Evolutionary conservation across 2,797 vertebrate species (phyloP), one percentile per base, ranked within the genome.

Genomic region (Sebastes alutus): DNA sequence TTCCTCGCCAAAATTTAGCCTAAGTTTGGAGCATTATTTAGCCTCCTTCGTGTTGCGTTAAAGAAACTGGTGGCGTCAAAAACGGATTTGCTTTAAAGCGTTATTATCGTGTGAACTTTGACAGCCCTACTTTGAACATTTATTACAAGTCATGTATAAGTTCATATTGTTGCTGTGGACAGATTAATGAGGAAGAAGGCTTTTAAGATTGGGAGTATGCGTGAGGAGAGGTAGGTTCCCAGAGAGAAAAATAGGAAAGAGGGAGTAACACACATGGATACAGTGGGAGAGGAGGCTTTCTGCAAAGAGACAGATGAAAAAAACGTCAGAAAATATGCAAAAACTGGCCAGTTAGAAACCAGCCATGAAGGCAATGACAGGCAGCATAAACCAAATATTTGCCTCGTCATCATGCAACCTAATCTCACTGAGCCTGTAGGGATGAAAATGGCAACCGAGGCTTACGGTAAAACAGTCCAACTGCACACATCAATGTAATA

Each of bases 11-110:
- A 38, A 38, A 38, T 14, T 14, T 6, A 38, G 35, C 5, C 35
- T 38, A 38, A 38, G 35, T 38, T 38, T 38, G 13, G 35, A 38
- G 35, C 35, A 4, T 38, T 38, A 38, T 14, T 38, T 38, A 38
- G 0, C 35, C 0, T 14, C 13, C 5, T 14, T 38, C 5, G 0
- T 38, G 35, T 38, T 0, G 13, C 13, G 5, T 38, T 38, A 38
- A 14, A 38, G 38, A 42, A 42, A 42, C 6, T 16, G 3, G 14
- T 42, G 38, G 38, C 38, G 6, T 42, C 14, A 35, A 42, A 42
- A 42, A 42, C 38, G 0, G 14, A 42, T 42, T 42, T 42, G 14
- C 14, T 16, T 42, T 16, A 42, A 42, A 16, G 0, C 1, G 2
- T 42, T 42, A 42, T 42, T 42, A 42, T 16, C 38, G 5, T 42